A percentile compares a stretch with the other conserved stretches of the same genome.
phyloP scores from a whole-genome alignment of 2,888 invertebrate genomes.

The Orchestes rusci region DNA sequence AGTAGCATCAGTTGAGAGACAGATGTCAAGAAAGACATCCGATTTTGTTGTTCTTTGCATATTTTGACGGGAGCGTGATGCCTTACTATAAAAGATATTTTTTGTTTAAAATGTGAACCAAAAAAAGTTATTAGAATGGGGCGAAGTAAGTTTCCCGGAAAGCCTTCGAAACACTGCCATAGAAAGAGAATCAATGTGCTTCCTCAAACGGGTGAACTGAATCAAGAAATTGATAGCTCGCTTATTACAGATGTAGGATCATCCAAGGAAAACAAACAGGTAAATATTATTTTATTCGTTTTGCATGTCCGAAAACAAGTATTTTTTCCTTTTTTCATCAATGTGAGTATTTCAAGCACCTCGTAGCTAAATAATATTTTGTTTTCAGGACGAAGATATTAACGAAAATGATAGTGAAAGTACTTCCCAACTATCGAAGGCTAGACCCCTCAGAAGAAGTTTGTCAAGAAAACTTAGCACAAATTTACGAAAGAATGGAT shows the following conservation, averaged over 20 bases:
- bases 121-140: constrained; percentile 50
- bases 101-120: constrained; percentile 36
- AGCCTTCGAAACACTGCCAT: constrained; percentile 80
- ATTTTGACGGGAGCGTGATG: constrained; percentile 35
- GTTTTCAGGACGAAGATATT: constrained; percentile 28
- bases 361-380: constrained; percentile 4
- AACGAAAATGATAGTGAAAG: constrained; percentile 42
- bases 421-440: constrained; percentile 41
- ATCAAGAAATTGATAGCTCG: constrained; percentile 34
- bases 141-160: constrained; percentile 80
- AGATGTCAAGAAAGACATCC: too few relatives aligned
- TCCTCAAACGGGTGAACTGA: constrained; percentile 44
- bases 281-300: constrained; percentile 40
- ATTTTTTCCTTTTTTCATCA: too few relatives aligned
- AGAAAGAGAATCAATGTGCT: constrained; percentile 78
- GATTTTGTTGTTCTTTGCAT: constrained; percentile 26
- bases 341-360: too few relatives aligned
- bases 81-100: constrained; percentile 30
- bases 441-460: constrained; percentile 37
- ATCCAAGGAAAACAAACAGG: constrained; percentile 41
- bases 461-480: constrained; percentile 34
- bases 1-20: too few relatives aligned
- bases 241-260: constrained; percentile 38
- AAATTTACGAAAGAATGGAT: constrained; percentile 32
- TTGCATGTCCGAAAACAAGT: too few relatives aligned